Base-by-base conservation (phyloP, 2,113 vertebrate genomes). In the Urocynchramus pylzowi region DNA sequence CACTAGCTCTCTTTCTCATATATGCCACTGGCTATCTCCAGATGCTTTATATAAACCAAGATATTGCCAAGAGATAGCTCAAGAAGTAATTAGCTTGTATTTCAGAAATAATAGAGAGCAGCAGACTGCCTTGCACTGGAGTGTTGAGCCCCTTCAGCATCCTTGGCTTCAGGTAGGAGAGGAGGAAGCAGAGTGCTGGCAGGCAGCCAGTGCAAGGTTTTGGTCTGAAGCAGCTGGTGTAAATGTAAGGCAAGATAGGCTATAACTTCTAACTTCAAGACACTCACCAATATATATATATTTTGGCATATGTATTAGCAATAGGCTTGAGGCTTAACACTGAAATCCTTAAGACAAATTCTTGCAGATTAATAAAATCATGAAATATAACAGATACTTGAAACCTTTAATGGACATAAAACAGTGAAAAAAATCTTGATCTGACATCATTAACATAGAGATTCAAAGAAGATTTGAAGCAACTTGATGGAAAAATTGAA, bases 291-390 rank as follows among this genome's bases (percentile, higher is more conserved):
- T 50, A 13, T 18, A 13, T 18, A 13, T 24, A 20, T 56, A 33
- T 21, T 60, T 85, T 19, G 21, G 23, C 31, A 31, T 49, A 30
- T 12, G 75, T 24, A 37, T 33, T 67, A 83, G 45, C 31, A 69
- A 24, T 14, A 35, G 52, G 53, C 15, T 52, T 69, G 68, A 86
- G 59, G 63, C 23, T 89, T 83, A 80, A 70, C 5, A 24, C 4
- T 78, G 47, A 73, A 88, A 80, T 80, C 14, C 57, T 69, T 71
- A 13, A 44, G 31, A 65, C 49, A 90, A 83, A 82, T 93, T 73
- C 56, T 92, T 93, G 90, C 52, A 74, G 76, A 93, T 89, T 67
- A 91, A 87, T 94, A 54, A 78, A 73, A 35, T 76, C 87, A 94
- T 89, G 26, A 82, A 90, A 89, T 93, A 75, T n/a, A 52, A 35